Base-by-base conservation (phyloP, 2,888 invertebrate species). In the Ormyrus nitidulus region DNA sequence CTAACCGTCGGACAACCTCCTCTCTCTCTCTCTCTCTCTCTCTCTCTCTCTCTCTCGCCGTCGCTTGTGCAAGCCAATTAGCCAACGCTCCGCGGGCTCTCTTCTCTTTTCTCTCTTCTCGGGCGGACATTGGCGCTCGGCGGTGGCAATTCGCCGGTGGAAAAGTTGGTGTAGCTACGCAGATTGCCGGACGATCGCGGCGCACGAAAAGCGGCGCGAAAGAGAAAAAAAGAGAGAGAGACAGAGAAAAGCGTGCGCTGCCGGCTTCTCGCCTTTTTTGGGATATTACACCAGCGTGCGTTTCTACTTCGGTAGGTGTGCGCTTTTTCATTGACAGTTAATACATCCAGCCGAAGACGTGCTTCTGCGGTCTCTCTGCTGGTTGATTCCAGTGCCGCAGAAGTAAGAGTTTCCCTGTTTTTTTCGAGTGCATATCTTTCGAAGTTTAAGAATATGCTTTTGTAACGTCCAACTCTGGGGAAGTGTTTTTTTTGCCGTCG, bases 231-330 rank as follows among this genome's bases (percentile, higher is more conserved):
- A 66, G 66, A 51, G 54, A 64, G 54, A 54, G 46, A 53, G 44
- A 64, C 44, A 13, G 13, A 66, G 46, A 44, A 53, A 61, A 46
- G 61, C 70, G 64, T 68, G 53, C 56, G 11, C 13, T 44, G 46
- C 65, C 65, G 74, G 79, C 70, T 65, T 65, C 74, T 74, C 70
- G 70, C 79, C 79, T 79, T 79, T 75, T 79, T 79, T 70, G 74
- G 79, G 53, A 75, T 56, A 75, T 48, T n/a, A 59, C 61, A 56
- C 56, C 68, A 49, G 51, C 59, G 51, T 49, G 4, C 34, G 10
- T 61, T 10, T 54, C 54, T 77, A 46, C 19, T 44, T 11, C 4
- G n/a, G 58, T 44, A 46, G 13, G 62, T 61, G 13, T 65, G 56
- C 56, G 8, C 34, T 5, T 5, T 49, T 56, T 1, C 19, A 13